Base-by-base conservation (phyloP, 92 coral and sea anemone species). In the Siderastrea siderea region DNA sequence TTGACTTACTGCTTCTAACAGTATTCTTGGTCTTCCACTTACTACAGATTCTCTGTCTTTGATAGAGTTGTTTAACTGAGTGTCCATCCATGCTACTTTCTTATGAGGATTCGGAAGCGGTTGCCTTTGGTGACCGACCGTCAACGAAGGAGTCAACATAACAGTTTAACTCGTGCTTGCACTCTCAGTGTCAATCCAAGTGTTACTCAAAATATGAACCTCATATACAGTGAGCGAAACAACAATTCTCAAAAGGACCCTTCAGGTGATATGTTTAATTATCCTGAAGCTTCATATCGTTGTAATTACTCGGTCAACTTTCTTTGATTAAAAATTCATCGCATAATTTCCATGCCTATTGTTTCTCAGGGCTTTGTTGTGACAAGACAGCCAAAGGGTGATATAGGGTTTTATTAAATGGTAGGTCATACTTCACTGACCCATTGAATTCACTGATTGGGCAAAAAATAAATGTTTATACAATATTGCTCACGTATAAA, bases 1-100 rank as follows among this genome's bases (percentile, higher is more conserved):
- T 70, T 90, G 90, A 15, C 90, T 89, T 26, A 97, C 97, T 3
- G 99, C 99, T 61, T 95, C 97, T 61, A 95, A 88, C 14, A 97
- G 98, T 47, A 97, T 97, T 49, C 89, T 84, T 3, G 98, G 95
- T 53, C 99, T 84, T 14, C 94, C 95, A 71, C 81, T 78, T 7
- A 78, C 79, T 6, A 86, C 52, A 62, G 71, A 4, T 48, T 43
- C 45, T 5, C 63, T 62, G 6, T 64, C 68, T 0, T n/a, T 60
- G 82, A 47, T n/a, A 48, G 7, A 6, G 4, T 51, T 68, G 65
- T 66, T 54, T 4, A 68, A 67, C 4, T 59, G 55, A 58, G 59
- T 14, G 79, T 71, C 87, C 38, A 47, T 47, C 51, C 78, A 60
- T 10, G 79, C 79, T 4, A 83, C 69, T 13, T 72, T 83, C 72